These are phyloP conservation scores for Colinus virginianus DNA, from an alignment of 2,113 vertebrate genomes.

Conservation along the genomic window DNA sequence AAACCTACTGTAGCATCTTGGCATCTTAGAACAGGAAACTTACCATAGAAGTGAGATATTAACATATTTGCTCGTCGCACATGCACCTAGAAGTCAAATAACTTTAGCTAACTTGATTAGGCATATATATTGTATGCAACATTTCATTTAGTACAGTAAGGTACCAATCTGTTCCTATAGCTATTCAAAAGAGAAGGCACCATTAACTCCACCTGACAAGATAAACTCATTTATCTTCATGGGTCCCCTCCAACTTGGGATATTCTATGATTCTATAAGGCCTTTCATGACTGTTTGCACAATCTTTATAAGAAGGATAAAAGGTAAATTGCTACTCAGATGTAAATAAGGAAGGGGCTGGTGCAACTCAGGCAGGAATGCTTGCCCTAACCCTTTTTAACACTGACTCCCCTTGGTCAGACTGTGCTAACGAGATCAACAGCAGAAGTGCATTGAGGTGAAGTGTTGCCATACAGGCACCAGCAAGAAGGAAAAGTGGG, in stretches of 20 bases:
- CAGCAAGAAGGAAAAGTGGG: not conserved
- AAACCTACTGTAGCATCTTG: not conserved
- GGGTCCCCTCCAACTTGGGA: no score
- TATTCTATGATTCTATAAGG: not conserved
- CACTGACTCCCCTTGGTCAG: not conserved
- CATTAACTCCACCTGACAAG: fast-evolving
- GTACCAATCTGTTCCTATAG: not conserved
- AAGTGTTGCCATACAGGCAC: not conserved
- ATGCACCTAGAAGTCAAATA: not conserved
- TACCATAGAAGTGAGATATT: fast-evolving
- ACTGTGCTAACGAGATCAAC: not conserved
- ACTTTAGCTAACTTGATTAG: not conserved
- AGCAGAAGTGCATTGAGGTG: not conserved
- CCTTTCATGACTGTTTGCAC: not conserved
- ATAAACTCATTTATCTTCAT: not conserved
- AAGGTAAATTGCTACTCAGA: not conserved
- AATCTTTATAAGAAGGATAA: not conserved
- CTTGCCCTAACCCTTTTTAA: not conserved
- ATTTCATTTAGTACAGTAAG: not conserved
- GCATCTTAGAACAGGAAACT: not conserved
- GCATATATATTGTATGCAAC: not conserved
- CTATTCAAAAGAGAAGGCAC: not conserved
- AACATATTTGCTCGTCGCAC: fast-evolving
- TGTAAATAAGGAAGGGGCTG: not conserved
- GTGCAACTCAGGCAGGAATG: fast-evolving